Conservation (phyloP, 2,888 invertebrate species). For the Microchrysa polita region DNA sequence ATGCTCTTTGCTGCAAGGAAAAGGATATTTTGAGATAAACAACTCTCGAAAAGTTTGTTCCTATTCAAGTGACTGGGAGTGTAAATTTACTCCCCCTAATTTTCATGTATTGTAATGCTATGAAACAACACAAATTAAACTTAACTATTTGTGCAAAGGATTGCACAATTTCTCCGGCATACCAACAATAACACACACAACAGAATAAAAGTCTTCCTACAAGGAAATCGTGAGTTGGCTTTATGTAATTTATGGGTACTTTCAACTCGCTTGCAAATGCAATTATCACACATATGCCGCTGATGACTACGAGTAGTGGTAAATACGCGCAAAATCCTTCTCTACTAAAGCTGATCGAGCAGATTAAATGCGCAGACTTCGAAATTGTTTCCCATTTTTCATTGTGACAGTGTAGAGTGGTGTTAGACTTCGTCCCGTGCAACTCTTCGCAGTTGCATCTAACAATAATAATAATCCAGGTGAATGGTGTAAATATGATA, state of each 20-base stretch:
- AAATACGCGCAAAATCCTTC: not conserved
- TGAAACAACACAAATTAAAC: no score
- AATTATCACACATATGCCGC: conserved; percentile 27
- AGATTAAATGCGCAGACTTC: not conserved
- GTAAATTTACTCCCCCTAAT: no score
- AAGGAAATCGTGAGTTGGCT: conserved; percentile 47
- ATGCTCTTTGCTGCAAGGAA: no score
- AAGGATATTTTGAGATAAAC: no score
- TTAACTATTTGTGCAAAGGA: not conserved
- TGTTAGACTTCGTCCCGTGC: not conserved
- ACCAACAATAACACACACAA: no score
- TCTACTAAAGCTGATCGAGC: not conserved
- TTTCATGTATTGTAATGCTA: no score
- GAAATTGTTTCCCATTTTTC: conserved; percentile 31
- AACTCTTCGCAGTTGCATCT: no score
- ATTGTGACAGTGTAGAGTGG: not conserved
- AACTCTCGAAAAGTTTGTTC: no score
- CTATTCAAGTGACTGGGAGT: no score
- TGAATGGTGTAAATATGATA: conserved; percentile 11
- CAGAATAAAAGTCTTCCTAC: conserved; percentile 38
- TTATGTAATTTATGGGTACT: conserved; percentile 47
- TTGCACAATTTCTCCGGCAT: conserved; percentile 29
- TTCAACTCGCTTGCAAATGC: conserved; percentile 29
- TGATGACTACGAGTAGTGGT: not conserved
- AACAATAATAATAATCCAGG: not conserved